Percentiles rank a stretch among this genome's conserved stretches.
These are phyloP conservation scores for Pteromalus puparum DNA, from an alignment of 1,140 invertebrate species.

Conservation along the genomic window DNA sequence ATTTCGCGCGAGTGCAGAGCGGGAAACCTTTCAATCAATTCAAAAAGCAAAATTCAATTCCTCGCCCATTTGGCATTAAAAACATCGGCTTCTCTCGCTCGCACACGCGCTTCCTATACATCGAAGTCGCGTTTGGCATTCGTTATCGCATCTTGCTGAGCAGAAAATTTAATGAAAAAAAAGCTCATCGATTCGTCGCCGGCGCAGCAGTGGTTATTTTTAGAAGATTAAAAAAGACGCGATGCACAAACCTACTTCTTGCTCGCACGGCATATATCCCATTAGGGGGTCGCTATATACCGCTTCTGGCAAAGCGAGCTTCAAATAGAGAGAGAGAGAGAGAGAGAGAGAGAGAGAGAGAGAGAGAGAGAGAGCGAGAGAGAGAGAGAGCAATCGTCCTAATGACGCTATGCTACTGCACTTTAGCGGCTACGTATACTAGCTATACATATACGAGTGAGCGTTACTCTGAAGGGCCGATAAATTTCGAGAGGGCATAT, in stretches of 20 bases:
- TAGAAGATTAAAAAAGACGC: constrained; percentile 37
- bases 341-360: background rate
- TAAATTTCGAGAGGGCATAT: background rate
- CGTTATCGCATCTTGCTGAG: constrained; percentile 39
- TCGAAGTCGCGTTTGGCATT: constrained; percentile 10
- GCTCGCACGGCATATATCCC: background rate
- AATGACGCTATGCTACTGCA: constrained; percentile 26
- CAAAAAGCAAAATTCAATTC: constrained; percentile 34
- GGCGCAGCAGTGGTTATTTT: background rate
- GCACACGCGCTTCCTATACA: background rate
- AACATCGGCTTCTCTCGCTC: background rate
- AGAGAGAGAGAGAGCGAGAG: too few species aligned
- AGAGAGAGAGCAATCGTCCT: constrained; percentile 25
- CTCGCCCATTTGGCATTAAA: constrained; percentile 10
- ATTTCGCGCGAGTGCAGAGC: constrained; percentile 10
- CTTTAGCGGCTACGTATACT: background rate
- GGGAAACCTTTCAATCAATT: constrained; percentile 10
- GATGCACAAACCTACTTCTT: constrained; percentile 17
- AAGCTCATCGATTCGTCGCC: constrained; percentile 22
- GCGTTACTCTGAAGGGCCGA: background rate
- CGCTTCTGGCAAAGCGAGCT: background rate
- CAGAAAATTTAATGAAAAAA: constrained; percentile 47
- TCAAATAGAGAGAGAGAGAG: constrained; percentile 10
- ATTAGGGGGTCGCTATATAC: background rate
- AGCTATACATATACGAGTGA: background rate